Evolutionary conservation across 2,113 vertebrate genomes (phyloP).

Genomic region (Cichladusa arquata): DNA sequence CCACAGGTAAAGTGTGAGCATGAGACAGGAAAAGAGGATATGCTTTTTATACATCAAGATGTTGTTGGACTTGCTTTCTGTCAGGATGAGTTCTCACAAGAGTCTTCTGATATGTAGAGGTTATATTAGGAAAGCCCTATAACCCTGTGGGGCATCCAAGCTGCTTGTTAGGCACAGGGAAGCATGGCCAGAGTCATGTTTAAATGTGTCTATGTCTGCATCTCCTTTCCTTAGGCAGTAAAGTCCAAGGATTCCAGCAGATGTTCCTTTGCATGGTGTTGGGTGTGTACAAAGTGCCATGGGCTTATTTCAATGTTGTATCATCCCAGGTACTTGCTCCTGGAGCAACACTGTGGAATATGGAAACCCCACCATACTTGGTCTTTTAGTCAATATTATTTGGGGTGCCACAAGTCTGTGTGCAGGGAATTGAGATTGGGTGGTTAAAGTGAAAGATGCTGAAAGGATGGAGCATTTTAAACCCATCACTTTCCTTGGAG

Average conservation of each 20-base stretch:
- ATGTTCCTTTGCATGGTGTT: background rate
- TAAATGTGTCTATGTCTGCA: background rate
- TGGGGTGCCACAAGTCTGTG: background rate
- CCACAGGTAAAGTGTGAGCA: background rate
- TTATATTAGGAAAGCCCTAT: background rate
- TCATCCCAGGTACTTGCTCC: background rate
- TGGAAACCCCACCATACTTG: fast-evolving
- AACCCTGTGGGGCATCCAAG: background rate
- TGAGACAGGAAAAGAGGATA: background rate
- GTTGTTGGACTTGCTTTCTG: background rate
- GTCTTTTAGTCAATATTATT: background rate
- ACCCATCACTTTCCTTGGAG: background rate
- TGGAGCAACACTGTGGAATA: background rate
- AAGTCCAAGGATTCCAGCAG: background rate
- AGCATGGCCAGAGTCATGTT: background rate
- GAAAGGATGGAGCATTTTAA: background rate
- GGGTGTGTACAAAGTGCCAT: background rate
- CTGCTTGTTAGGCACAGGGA: background rate
- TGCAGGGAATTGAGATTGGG: background rate
- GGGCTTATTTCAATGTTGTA: fast-evolving
- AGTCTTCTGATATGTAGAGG: background rate
- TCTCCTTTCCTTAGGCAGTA: background rate
- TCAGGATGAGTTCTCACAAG: background rate
- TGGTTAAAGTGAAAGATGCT: background rate
- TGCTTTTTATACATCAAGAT: background rate